These are phyloP conservation scores for Gymnopithys bicolor DNA, from an alignment of 2,797 vertebrate genomes.

Conservation along the genomic window DNA sequence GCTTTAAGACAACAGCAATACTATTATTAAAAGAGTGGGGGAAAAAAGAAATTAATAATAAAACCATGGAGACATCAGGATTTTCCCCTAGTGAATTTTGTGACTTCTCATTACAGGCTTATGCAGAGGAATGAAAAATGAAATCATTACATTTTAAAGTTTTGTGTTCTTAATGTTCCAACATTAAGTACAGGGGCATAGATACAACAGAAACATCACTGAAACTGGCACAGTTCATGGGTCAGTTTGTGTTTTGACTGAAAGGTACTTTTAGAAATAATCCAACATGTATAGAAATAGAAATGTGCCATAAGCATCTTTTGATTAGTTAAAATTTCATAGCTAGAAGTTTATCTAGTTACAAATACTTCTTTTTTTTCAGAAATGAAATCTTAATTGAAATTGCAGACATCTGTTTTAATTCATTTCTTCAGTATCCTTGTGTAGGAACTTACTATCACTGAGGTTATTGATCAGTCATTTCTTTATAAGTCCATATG, in stretches of 20 bases:
- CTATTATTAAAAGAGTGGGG: background rate
- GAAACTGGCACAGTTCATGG: background rate
- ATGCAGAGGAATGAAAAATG: background rate
- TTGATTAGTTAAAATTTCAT: background rate
- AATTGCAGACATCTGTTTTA: background rate
- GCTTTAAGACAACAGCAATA: background rate
- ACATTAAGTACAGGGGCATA: background rate
- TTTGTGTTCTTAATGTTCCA: constrained; percentile 14
- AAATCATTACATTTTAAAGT: background rate
- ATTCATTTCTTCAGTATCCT: background rate
- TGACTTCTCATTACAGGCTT: background rate
- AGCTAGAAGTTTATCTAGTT: background rate
- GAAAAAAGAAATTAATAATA: background rate
- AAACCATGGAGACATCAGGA: background rate
- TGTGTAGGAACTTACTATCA: background rate
- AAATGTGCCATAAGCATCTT: background rate
- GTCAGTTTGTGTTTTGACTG: background rate
- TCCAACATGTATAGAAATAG: background rate
- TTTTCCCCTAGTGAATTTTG: constrained; percentile 26
- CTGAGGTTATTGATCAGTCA: background rate
- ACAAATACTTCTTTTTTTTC: background rate
- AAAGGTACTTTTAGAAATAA: background rate
- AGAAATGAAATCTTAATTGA: background rate
- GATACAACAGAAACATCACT: background rate
- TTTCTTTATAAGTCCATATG: background rate